Conservation (phyloP, 2,113 vertebrate genomes). For the Anhinga rufa region DNA sequence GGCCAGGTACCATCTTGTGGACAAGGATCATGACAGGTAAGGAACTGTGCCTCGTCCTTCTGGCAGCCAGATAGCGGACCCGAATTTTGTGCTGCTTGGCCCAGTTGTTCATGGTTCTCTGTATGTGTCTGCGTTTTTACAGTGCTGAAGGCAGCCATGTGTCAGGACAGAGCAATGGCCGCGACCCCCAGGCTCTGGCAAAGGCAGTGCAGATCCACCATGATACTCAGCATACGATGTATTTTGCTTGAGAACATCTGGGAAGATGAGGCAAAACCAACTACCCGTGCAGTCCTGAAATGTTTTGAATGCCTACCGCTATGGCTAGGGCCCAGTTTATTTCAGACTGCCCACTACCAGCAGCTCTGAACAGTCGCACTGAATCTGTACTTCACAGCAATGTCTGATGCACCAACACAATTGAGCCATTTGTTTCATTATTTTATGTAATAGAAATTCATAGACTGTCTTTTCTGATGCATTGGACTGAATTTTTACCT, state of each 20-base stretch:
- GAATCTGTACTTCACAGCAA: conserved; percentile 71
- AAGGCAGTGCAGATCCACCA: conserved; percentile 99
- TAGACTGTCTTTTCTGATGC: conserved; percentile 79
- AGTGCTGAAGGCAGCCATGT: conserved; percentile 98
- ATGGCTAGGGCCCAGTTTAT: conserved; percentile 50
- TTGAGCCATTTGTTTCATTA: conserved; percentile 90
- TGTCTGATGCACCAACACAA: conserved; percentile 79
- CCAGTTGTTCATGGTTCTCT: neutral
- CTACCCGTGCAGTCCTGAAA: conserved; percentile 61
- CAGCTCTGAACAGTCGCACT: conserved; percentile 83
- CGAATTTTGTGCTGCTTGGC: neutral
- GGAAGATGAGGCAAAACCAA: conserved; percentile 37
- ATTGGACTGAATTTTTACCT: conserved; percentile 86
- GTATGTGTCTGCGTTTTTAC: conserved; percentile 45
- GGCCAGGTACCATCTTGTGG: conserved; percentile 96
- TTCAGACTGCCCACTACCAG: conserved; percentile 84
- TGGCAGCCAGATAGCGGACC: neutral
- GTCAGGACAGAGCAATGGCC: conserved; percentile 97
- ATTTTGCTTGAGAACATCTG: conserved; percentile 88
- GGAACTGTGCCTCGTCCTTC: neutral
- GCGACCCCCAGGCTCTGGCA: conserved; percentile 94
- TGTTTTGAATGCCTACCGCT: conserved; percentile 53
- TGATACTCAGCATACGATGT: conserved; percentile 98
- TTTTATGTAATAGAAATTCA: conserved; percentile 67
- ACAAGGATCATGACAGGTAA: conserved; percentile 99